Base-by-base conservation (phyloP, 2,797 vertebrate genomes). In the Anguilla marmorata region DNA sequence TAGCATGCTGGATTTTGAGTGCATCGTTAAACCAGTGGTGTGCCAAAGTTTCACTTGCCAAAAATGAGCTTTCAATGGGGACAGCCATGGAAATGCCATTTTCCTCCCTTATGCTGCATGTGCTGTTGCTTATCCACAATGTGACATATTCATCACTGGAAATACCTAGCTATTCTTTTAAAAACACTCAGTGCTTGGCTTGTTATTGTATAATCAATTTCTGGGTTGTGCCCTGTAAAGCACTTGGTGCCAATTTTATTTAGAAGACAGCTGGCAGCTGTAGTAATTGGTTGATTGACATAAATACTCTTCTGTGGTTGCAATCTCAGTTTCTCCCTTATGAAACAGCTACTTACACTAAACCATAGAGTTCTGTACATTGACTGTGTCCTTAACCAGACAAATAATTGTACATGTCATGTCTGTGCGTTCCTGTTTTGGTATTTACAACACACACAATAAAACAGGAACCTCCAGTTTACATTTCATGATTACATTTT, bases 111-210 rank as follows among this genome's bases (percentile, higher is more conserved):
- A 30, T 74, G 30, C 69, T 54, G 50, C 48, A 74, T 86, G 63
- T 86, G 69, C 85, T 86, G 85, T 86, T 86, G 50, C 27, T 74
- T 86, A 74, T 86, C 41, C 45, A 86, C 45, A 82, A 82, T n/a
- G 45, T 82, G 79, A 50, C 79, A 82, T 82, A 50, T 82, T 82
- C 24, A 82, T 82, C 45, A 50, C 21, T 82, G 79, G 21, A 16
- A 45, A 41, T 45, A 79, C 37, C 37, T 79, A 41, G 16, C 33
- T 19, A 50, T 50, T 82, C 5, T 82, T 48, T 82, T 82, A n/a
- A 82, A 19, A n/a, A 21, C 2, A 50, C 19, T 0, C 1, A 82
- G 45, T 48, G 9, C 12, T 80, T 48, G 1, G 16, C 8, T 74
- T 30, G 2, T 7, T 12, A 72, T 72, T 63, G 60, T 63, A 21